Evolutionary conservation across 1,140 invertebrate genomes (phyloP).

Genomic region (Thalassaphorura encarpata): DNA sequence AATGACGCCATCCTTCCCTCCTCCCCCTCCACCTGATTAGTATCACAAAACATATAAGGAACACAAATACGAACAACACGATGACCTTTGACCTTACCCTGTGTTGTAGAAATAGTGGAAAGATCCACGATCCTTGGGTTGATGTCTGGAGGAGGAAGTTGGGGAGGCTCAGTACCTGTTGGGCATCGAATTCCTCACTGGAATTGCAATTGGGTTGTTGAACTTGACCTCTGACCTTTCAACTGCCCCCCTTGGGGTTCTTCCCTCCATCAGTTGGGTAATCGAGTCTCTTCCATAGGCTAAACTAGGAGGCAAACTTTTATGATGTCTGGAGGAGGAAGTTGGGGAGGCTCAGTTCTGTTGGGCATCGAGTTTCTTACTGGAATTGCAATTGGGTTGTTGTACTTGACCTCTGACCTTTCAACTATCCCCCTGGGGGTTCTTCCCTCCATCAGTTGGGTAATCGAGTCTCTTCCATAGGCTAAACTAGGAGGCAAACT

Average conservation of each 20-base stretch:
- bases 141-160: not conserved
- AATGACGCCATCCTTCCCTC: constrained; percentile 33
- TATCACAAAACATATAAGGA: not conserved
- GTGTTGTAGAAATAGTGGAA: no score
- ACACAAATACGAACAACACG: no score
- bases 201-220: not conserved
- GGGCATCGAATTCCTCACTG: not conserved
- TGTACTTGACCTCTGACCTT: not conserved
- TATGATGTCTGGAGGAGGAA: not conserved
- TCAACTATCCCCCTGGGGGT: constrained; percentile 20
- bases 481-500: no score
- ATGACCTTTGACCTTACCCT: no score
- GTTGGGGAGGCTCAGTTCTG: not conserved
- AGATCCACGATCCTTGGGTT: no score
- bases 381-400: not conserved
- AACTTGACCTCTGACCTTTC: not conserved
- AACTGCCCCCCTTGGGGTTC: constrained; percentile 17
- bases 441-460: constrained; percentile 12
- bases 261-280: constrained; percentile 14
- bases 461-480: constrained; percentile 25
- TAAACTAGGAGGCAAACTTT: no score
- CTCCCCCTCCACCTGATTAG: not conserved
- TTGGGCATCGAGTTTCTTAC: not conserved
- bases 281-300: constrained; percentile 25
- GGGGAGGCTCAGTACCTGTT: not conserved